Evolutionary conservation across 1,140 invertebrate genomes (phyloP), one percentile per base, ranked within the genome.

Genomic region (Calycopis cecrops): DNA sequence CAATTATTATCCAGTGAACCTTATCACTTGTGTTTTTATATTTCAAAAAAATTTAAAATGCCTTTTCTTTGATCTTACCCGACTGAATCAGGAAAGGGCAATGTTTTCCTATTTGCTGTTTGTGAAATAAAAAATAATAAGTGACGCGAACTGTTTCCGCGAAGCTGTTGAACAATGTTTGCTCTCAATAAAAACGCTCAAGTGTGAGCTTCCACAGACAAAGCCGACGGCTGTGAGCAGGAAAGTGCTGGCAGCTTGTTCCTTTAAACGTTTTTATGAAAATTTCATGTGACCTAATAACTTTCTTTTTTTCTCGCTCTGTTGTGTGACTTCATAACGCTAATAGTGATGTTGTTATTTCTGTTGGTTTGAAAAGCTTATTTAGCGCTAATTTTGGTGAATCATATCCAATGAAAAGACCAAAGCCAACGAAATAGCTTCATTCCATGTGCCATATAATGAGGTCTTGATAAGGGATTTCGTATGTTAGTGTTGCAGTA

Each of bases 141-240:
- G 2, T 44, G 38, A 53, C 35, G 16, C 16, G 14, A 51, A 51
- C 9, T 16, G 16, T 53, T 42, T 16, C 16, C 21, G 28, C n/a
- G 40, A 53, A 12, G 28, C 33, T 49, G 38, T 53, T 53, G 51
- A 42, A 44, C 52, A 53, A 53, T 44, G 38, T 53, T 53, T 44
- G 52, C 21, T 6, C 28, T 16, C 40, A 53, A 53, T 34, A 53
- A 53, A 53, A 53, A 53, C 18, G 38, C 34, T 44, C 28, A 53
- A 53, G 34, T 42, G 52, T 44, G 40, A 47, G 16, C 21, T 52
- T 8, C 14, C 11, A 18, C 37, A 44, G 12, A 34, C 51, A 53
- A 53, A 33, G 38, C 51, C 37, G 40, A 14, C 37, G 28, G 12
- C 42, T 52, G 51, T 52, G 18, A 16, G 37, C 8, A 21, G 51